A percentile compares a stretch with the other conserved stretches of the same genome.
Evolutionary conservation across 2,797 vertebrate genomes (phyloP).

Genomic region (Protosalanx chinensis): DNA sequence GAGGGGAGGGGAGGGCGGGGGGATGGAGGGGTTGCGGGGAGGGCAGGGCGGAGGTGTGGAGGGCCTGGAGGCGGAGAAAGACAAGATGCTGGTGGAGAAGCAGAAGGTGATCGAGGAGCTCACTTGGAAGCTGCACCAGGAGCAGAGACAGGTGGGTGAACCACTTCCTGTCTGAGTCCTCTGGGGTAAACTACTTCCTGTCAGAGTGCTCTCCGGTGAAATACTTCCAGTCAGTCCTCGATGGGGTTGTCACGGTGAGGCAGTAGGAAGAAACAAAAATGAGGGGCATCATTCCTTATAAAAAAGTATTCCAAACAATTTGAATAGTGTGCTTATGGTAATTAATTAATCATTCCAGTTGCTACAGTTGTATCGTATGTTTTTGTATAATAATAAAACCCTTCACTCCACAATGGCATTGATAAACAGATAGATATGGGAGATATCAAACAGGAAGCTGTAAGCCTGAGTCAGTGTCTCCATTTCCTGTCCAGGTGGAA

Average conservation of each 20-base stretch:
- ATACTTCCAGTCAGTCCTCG: background rate
- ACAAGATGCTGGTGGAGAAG: conserved; percentile 99
- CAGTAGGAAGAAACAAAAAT: background rate
- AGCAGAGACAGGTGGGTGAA: conserved; percentile 84
- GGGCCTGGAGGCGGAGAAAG: conserved; percentile 87
- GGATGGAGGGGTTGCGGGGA: conserved; percentile 39
- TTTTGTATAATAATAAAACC: too few relatives aligned
- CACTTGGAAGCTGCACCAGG: conserved; percentile 95
- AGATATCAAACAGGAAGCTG: background rate
- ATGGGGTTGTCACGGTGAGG: too few relatives aligned
- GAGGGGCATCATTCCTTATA: background rate
- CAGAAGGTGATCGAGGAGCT: conserved; percentile 98
- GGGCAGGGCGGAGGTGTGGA: conserved; percentile 65
- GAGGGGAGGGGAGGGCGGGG: conserved; percentile 66
- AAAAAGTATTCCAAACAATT: background rate
- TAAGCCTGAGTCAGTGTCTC: background rate
- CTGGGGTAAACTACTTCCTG: background rate
- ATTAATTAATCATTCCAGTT: too few relatives aligned
- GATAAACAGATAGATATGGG: too few relatives aligned
- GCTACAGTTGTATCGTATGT: too few relatives aligned
- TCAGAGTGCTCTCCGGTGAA: background rate
- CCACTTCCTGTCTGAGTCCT: background rate
- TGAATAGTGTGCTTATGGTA: background rate
- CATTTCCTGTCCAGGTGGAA: conserved; percentile 70
- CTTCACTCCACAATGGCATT: too few relatives aligned